phyloP scores from a whole-genome alignment of 2,888 invertebrate genomes.

The Drosophila anceps region DNA sequence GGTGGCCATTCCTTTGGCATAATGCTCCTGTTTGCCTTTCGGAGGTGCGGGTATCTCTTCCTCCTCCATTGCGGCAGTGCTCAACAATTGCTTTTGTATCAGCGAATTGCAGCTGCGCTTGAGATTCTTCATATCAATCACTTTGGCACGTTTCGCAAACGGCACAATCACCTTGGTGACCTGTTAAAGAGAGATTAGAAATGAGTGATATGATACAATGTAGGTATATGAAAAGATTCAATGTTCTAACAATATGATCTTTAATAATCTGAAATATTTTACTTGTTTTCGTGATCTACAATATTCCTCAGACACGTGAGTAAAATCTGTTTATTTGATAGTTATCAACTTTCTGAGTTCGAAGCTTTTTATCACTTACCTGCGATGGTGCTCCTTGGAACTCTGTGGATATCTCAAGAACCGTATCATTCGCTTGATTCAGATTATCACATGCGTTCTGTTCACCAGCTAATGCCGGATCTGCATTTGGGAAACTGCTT shows the following conservation, averaged over 20 bases:
- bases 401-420: constrained; percentile 86
- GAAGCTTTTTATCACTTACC: constrained; percentile 41
- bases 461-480: constrained; percentile 1
- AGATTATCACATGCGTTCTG: constrained; percentile 6
- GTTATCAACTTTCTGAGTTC: no score
- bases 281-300: no score
- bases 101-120: constrained; percentile 91
- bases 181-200: constrained; percentile 33
- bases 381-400: constrained; percentile 89
- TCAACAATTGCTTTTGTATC: constrained; percentile 84
- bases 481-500: constrained; percentile 18
- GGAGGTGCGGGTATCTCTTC: constrained; percentile 65
- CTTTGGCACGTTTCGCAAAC: constrained; percentile 93
- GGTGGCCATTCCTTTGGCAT: constrained; percentile 85
- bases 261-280: no score
- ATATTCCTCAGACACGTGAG: no score
- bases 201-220: background rate
- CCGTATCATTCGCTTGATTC: constrained; percentile 69
- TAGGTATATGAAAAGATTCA: background rate
- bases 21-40: constrained; percentile 71
- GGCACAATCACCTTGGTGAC: constrained; percentile 89
- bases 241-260: no score
- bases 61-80: constrained; percentile 26
- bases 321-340: no score
- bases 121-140: constrained; percentile 93